A percentile compares a stretch with the other conserved stretches of the same genome.
phyloP scores from a whole-genome alignment of 2,888 invertebrate genomes.

The Belgica antarctica region DNA sequence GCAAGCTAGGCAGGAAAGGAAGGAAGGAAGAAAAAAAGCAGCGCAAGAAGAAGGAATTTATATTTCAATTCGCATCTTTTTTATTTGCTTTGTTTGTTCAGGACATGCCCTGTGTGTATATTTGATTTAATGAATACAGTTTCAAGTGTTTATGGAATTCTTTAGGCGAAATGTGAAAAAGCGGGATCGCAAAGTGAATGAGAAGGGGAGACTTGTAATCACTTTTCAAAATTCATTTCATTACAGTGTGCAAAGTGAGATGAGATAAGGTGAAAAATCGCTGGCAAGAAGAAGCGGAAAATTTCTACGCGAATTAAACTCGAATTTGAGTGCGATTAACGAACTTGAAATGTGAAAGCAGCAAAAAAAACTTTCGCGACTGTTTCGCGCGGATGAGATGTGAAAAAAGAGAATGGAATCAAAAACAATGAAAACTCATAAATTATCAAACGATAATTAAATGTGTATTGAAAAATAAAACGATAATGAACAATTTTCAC shows the following conservation, averaged over 20 bases:
- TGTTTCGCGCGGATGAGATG: neutral
- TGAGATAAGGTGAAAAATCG: neutral
- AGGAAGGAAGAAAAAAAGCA: neutral
- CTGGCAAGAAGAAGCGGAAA: neutral
- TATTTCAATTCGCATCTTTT: neutral
- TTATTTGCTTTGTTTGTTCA: slow-evolving; percentile 12
- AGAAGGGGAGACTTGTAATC: slow-evolving; percentile 1
- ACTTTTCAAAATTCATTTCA: slow-evolving; percentile 4
- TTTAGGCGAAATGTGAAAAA: too few species aligned
- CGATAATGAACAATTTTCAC: slow-evolving; percentile 4
- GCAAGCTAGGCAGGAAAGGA: neutral
- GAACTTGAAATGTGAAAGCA: slow-evolving; percentile 16
- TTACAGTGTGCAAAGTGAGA: too few species aligned
- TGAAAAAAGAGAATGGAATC: neutral
- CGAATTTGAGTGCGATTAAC: slow-evolving; percentile 14
- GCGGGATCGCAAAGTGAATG: neutral
- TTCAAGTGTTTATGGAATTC: slow-evolving; percentile 7
- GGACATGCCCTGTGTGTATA: slow-evolving; percentile 24
- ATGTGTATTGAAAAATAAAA: slow-evolving; percentile 13
- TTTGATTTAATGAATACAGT: slow-evolving; percentile 20
- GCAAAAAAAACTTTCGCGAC: neutral
- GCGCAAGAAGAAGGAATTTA: neutral
- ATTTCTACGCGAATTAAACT: neutral
- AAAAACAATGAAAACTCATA: slow-evolving; percentile 21
- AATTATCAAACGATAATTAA: slow-evolving; percentile 21